Base-by-base conservation (phyloP, 2,113 vertebrate genomes). In the Conger conger region DNA sequence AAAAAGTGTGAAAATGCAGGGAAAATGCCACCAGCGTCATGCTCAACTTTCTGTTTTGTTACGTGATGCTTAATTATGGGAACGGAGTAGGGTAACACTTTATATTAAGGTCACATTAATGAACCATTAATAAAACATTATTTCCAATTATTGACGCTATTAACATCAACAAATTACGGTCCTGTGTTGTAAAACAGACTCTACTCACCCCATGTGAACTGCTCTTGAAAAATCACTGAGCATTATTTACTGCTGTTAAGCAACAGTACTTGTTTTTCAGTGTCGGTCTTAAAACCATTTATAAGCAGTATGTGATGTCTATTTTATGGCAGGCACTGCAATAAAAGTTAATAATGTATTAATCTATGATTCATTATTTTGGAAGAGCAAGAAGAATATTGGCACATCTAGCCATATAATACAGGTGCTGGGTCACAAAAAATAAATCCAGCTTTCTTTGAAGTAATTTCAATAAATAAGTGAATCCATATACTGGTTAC, bases 91-190 rank as follows among this genome's bases (percentile, higher is more conserved):
- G 57, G 57, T 27, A 63, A 63, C 57, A 23, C 20, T 27, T 27
- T 63, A 63, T 27, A 63, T 20, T 27, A 63, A 63, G 57, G 57
- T 63, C 57, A 20, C 79, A 42, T 18, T 42, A n/a, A 38, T 42
- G 17, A 86, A 83, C 86, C 68, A 45, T 40, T 68, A 50, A 63
- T 76, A 45, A 76, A 83, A 68, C 60, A 83, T 53, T 83, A 63
- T 63, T 63, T 63, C 18, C 57, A 63, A 23, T 63, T 63, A 63
- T 63, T 63, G 23, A 63, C 27, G 57, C 8, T 63, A 63, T 63
- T 63, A 63, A 27, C 57, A 63, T 63, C 57, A 63, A 63, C 23
- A 63, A 63, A 63, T 63, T 63, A 23, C 57, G 23, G 23, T 63
- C 27, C 23, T 23, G 20, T 63, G 18, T 63, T 23, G 20, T 63